Base-by-base conservation (phyloP, 2,888 invertebrate genomes). In the Volucella inanis region DNA sequence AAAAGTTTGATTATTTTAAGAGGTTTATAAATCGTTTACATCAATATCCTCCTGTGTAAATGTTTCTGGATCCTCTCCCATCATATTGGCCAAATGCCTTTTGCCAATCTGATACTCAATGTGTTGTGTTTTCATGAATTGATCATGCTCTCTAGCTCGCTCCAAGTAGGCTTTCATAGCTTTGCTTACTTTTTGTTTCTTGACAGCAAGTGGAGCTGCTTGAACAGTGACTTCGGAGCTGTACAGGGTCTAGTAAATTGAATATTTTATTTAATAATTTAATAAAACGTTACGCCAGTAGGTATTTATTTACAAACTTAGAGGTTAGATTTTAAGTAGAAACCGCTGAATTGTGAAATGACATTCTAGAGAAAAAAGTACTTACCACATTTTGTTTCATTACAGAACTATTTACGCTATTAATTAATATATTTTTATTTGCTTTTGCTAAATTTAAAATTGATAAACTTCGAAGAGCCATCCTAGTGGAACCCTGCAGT, bases 61-160 rank as follows among this genome's bases (percentile, higher is more conserved):
- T 0, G 94, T 95, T 89, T 98, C 96, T 0, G 96, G 95, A 93
- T 99, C 96, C 91, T 96, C 95, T 0, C 99, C 99, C 99, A 99
- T 99, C 95, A 99, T 99, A 91, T 98, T 99, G 0, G 99, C 99
- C 87, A 99, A 94, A 93, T 99, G 98, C 43, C 98, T 93, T 91
- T 96, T 97, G 14, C 99, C 99, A 89, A 98, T 95, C 91, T 97
- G 95, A 91, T 95, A 99, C 89, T 98, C 97, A 11, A 94, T 91
- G 64, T 94, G 93, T 92, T 98, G 95, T 86, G 94, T 94, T 89
- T 95, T 94, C 94, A 98, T 96, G 90, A 98, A 97, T 84, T 95
- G 94, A 90, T 97, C 96, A 90, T 98, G 95, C 89, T 95, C 94
- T 89, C 93, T 93, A 8, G 98, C 96, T 89, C 97, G 93, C 90